Evolutionary conservation across 2,888 invertebrate genomes (phyloP).

Genomic region (Scaptomyza reducta): DNA sequence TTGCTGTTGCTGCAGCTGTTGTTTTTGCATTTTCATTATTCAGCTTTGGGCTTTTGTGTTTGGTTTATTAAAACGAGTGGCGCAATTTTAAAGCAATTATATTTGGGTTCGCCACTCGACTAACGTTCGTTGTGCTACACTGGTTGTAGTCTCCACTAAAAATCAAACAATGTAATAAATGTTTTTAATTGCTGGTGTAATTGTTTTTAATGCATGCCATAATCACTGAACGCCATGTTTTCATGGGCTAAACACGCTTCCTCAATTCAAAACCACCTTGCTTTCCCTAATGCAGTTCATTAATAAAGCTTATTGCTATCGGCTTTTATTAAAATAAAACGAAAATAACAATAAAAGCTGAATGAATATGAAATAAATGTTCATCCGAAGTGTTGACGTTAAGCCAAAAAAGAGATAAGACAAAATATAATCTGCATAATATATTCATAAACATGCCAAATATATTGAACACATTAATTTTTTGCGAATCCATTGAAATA

Average conservation of each 20-base stretch:
- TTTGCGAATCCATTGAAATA: neutral
- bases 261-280: slow-evolving; percentile 6
- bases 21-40: slow-evolving; percentile 39
- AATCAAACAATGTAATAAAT: slow-evolving; percentile 50
- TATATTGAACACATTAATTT: slow-evolving; percentile 19
- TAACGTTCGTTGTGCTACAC: slow-evolving; percentile 14
- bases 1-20: slow-evolving; percentile 25
- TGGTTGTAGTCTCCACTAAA: slow-evolving; percentile 26
- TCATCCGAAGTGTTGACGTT: slow-evolving; percentile 44
- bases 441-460: slow-evolving; percentile 10
- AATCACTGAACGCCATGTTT: slow-evolving; percentile 40
- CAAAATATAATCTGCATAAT: slow-evolving; percentile 2
- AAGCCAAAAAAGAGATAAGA: slow-evolving; percentile 2
- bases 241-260: slow-evolving; percentile 52
- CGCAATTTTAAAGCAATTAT: slow-evolving; percentile 81
- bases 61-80: slow-evolving; percentile 79
- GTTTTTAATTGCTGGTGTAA: slow-evolving; percentile 53
- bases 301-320: slow-evolving; percentile 31
- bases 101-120: slow-evolving; percentile 41
- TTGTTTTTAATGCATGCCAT: slow-evolving; percentile 51
- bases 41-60: slow-evolving; percentile 39
- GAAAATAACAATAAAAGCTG: neutral
- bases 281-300: slow-evolving; percentile 6
- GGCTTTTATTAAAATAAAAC: slow-evolving; percentile 1
- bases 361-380: slow-evolving; percentile 32